Evolutionary conservation across 2,888 invertebrate genomes (phyloP).

Genomic region (Anorthoa munda): DNA sequence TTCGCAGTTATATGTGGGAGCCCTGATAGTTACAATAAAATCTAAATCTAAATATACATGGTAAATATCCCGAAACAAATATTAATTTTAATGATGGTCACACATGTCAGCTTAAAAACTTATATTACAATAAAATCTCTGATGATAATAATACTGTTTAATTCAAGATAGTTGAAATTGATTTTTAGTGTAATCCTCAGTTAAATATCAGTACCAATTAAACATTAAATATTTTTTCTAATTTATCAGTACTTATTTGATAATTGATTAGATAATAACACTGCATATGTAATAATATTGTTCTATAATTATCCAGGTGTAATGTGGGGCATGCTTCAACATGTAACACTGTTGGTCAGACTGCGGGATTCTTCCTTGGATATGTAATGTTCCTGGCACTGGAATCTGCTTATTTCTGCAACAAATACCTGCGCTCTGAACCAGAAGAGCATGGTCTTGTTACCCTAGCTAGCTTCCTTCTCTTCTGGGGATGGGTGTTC

Average conservation of each 20-base stretch:
- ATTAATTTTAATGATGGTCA: too few species aligned
- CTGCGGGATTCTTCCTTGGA: slow-evolving; percentile 98
- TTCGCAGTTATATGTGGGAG: too few species aligned
- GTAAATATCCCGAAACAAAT: too few species aligned
- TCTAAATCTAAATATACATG: too few species aligned
- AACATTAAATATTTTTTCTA: not conserved
- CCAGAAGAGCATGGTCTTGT: slow-evolving; percentile 94
- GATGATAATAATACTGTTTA: not conserved
- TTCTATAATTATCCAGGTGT: slow-evolving; percentile 89
- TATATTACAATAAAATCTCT: slow-evolving; percentile 3
- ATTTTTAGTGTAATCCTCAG: slow-evolving; percentile 3
- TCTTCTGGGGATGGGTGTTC: slow-evolving; percentile 98
- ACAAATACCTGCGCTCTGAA: slow-evolving; percentile 95
- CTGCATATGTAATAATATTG: slow-evolving; percentile 1
- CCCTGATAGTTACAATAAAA: too few species aligned
- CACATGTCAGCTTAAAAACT: too few species aligned
- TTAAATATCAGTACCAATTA: slow-evolving; percentile 5
- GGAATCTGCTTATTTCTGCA: slow-evolving; percentile 99
- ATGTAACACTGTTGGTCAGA: slow-evolving; percentile 99
- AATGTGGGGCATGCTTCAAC: slow-evolving; percentile 99
- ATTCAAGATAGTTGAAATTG: slow-evolving; percentile 5
- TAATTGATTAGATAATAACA: slow-evolving; percentile 22
- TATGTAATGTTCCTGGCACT: slow-evolving; percentile 99
- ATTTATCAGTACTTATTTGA: slow-evolving; percentile 11
- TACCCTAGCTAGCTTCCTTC: slow-evolving; percentile 95